Conservation (phyloP, 1,140 invertebrate genomes). For the Calosoma granatense region DNA sequence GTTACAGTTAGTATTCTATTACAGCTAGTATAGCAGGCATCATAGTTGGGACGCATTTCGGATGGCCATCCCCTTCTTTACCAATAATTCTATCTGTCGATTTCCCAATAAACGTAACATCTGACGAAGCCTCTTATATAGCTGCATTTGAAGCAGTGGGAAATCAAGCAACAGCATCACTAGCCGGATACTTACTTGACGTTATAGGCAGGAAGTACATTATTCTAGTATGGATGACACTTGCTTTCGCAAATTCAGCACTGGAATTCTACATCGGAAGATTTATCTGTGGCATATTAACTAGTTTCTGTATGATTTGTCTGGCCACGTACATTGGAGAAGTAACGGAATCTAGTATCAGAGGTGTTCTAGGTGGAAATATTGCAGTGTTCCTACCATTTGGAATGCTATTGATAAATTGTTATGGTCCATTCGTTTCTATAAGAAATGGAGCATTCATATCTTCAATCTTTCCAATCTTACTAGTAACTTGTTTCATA, state of each 20-base stretch:
- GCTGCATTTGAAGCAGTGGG: conserved; percentile 40
- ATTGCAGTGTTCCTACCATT: conserved; percentile 36
- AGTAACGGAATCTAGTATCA: conserved; percentile 40
- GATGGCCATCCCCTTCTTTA: conserved; percentile 41
- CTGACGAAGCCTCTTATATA: conserved; percentile 25
- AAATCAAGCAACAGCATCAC: conserved; percentile 66
- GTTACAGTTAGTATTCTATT: too few species aligned
- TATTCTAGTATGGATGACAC: conserved; percentile 43
- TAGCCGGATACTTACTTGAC: conserved; percentile 58
- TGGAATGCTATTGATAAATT: conserved; percentile 37
- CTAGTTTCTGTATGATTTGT: conserved; percentile 42
- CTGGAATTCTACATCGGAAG: conserved; percentile 35
- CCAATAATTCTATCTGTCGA: conserved; percentile 30
- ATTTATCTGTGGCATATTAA: conserved; percentile 41
- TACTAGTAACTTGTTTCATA: conserved; percentile 31
- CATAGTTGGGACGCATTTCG: conserved; percentile 34
- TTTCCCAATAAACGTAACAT: conserved; percentile 18
- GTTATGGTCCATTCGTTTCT: conserved; percentile 36
- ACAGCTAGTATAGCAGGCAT: conserved; percentile 16
- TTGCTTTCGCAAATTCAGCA: conserved; percentile 34
- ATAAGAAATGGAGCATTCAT: conserved; percentile 38
- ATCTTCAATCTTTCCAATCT: conserved; percentile 34
- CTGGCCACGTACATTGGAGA: conserved; percentile 42
- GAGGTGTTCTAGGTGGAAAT: conserved; percentile 46
- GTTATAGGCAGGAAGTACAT: conserved; percentile 45